Evolutionary conservation across 2,888 invertebrate genomes (phyloP), one percentile per base, ranked within the genome.

Genomic region (Spodoptera littoralis): DNA sequence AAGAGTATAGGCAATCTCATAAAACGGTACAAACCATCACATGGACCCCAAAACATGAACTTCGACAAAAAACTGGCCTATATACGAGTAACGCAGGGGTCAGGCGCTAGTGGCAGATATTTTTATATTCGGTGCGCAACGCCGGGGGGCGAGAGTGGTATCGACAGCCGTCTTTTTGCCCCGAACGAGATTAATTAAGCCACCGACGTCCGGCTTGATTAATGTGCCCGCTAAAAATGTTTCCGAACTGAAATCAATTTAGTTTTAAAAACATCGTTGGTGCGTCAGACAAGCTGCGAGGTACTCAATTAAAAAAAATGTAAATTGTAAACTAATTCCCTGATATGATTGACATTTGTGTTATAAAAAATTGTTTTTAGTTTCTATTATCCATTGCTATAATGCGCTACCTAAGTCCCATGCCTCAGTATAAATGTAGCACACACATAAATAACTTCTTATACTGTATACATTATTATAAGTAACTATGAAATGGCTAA

Each of bases 111-210:
- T 56, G 43, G 9, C 12, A 63, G 47, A n/a, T 48, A 71, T 71
- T 81, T 79, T 69, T 81, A 81, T 79, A 79, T 69, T 65, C 65
- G 56, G 47, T 54, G 65, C 67, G 65, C 71, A 65, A 61, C 62
- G 49, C 59, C 36, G 54, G 41, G 62, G 63, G 49, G 64, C 58
- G 76, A 49, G 73, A 56, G 74, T 89, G 90, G 79, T 85, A 88
- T 89, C 88, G 89, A 89, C 90, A 90, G 85, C 70, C 77, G 71
- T 76, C 81, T 85, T 88, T 88, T 88, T 86, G 84, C 84, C 77
- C 65, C 64, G 62, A 63, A 79, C 77, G 88, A 90, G 90, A 90
- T 90, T 90, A 90, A 90, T 90, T 90, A 90, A 85, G 73, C 75
- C 75, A 70, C 80, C 44, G 52, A 49, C 64, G 79, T 43, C 80